phyloP scores from a whole-genome alignment of 2,797 vertebrate species.

The Notolepis coatsorum region DNA sequence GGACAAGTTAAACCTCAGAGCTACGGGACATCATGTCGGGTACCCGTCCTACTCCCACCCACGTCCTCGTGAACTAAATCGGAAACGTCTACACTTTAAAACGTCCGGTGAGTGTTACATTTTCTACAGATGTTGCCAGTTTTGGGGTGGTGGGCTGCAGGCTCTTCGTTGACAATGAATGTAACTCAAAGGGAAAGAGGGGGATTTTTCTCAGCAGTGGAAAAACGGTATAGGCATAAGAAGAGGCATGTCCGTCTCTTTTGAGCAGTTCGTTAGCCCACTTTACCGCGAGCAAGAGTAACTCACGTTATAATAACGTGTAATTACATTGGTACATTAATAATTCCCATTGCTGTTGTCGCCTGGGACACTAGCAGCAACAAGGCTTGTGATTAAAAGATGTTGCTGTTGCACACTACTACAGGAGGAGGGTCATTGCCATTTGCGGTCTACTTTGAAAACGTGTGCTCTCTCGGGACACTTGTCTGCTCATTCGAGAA shows the following conservation, averaged over 20 bases:
- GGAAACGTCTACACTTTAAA: slow-evolving; percentile 34
- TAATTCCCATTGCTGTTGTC: slow-evolving; percentile 48
- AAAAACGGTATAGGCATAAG: slow-evolving; percentile 37
- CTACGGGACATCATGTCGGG: slow-evolving; percentile 35
- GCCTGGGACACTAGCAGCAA: slow-evolving; percentile 17
- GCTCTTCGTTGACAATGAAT: slow-evolving; percentile 25
- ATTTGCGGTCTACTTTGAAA: too few species aligned
- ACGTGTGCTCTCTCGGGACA: too few species aligned
- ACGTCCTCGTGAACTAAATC: slow-evolving; percentile 48
- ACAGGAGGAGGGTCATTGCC: too few species aligned
- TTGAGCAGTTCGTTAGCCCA: slow-evolving; percentile 48
- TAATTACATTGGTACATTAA: slow-evolving; percentile 15
- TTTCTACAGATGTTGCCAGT: slow-evolving; percentile 29
- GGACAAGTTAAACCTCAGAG: slow-evolving; percentile 66
- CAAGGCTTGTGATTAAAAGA: slow-evolving; percentile 37
- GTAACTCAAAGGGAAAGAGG: slow-evolving; percentile 41
- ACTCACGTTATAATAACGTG: neutral
- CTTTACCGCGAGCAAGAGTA: slow-evolving; percentile 42
- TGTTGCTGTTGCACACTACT: slow-evolving; percentile 40
- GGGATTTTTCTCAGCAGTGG: slow-evolving; percentile 27
- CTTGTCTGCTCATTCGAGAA: too few species aligned
- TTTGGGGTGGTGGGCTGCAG: slow-evolving; percentile 13
- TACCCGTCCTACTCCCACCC: slow-evolving; percentile 12
- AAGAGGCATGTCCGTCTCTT: slow-evolving; percentile 50
- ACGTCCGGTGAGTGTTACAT: slow-evolving; percentile 62